phyloP scores from a whole-genome alignment of 2,797 vertebrate species.

The Anguilla marmorata region DNA sequence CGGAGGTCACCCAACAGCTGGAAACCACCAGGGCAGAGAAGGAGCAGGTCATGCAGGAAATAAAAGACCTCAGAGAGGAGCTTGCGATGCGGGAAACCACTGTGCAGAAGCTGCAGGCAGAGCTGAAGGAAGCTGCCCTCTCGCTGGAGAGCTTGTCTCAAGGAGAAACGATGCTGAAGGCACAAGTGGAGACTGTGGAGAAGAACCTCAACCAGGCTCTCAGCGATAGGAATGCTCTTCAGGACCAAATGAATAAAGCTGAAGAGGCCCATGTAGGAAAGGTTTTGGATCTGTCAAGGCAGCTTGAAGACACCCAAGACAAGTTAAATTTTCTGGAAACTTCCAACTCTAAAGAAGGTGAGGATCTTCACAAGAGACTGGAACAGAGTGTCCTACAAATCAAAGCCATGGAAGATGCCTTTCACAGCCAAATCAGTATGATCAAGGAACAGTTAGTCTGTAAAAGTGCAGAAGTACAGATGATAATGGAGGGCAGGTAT shows the following conservation, averaged over 20 bases:
- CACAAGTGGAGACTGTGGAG: constrained; percentile 77
- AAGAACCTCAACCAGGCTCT: constrained; percentile 75
- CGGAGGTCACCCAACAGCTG: constrained; percentile 73
- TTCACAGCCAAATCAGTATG: constrained; percentile 63
- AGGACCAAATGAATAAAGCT: constrained; percentile 70
- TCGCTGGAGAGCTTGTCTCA: constrained; percentile 72
- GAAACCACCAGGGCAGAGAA: constrained; percentile 67
- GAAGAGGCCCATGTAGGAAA: constrained; percentile 71
- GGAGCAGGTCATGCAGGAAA: constrained; percentile 66
- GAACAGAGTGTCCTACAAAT: constrained; percentile 70
- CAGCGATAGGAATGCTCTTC: constrained; percentile 75
- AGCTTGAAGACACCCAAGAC: constrained; percentile 68
- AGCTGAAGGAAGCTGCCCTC: constrained; percentile 74
- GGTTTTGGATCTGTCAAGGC: constrained; percentile 66
- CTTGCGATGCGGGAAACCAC: constrained; percentile 69
- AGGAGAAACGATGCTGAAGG: constrained; percentile 73
- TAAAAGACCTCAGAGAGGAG: constrained; percentile 76
- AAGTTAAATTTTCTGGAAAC: constrained; percentile 70
- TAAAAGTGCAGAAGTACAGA: constrained; percentile 70
- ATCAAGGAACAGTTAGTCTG: constrained; percentile 68
- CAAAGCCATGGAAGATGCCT: constrained; percentile 69
- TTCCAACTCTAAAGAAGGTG: constrained; percentile 68
- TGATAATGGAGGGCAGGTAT: constrained; percentile 70
- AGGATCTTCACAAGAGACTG: constrained; percentile 72
- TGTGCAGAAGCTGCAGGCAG: constrained; percentile 80